phyloP scores from a whole-genome alignment of 23 tunicate genomes.

The Trididemnum nubilum region DNA sequence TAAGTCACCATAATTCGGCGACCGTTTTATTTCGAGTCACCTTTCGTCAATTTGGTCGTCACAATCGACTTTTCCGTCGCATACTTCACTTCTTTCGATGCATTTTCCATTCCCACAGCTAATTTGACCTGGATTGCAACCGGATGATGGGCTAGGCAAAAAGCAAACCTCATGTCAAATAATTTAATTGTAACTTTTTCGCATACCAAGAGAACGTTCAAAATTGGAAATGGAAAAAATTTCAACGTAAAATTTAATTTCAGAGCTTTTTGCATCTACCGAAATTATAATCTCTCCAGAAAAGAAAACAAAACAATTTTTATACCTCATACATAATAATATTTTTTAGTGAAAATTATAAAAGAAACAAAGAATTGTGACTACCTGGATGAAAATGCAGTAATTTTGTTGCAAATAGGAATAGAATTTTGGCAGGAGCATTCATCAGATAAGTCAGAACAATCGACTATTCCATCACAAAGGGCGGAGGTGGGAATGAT shows the following conservation, averaged over 20 bases:
- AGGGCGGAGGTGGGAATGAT: background rate
- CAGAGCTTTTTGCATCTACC: too few relatives aligned
- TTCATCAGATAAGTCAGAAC: conserved; percentile 37
- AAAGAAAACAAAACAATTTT: too few relatives aligned
- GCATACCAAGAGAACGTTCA: too few relatives aligned
- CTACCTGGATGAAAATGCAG: background rate
- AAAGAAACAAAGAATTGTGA: background rate
- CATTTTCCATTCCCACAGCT: conserved; percentile 55
- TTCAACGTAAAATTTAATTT: too few relatives aligned
- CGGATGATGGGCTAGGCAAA: background rate
- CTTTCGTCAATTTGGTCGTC: conserved; percentile 40
- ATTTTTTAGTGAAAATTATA: too few relatives aligned
- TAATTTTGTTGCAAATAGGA: background rate
- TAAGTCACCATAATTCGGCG: too few relatives aligned
- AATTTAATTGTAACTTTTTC: too few relatives aligned
- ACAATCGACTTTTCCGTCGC: conserved; percentile 59
- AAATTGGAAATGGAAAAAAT: too few relatives aligned
- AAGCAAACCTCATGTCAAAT: too few relatives aligned
- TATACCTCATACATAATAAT: too few relatives aligned
- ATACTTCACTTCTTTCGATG: conserved; percentile 28
- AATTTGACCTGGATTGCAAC: conserved; percentile 6
- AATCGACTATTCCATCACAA: conserved; percentile 34
- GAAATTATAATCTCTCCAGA: too few relatives aligned
- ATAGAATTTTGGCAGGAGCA: background rate
- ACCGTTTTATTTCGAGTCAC: too few relatives aligned